Percentiles rank a stretch among this genome's conserved stretches.
These are phyloP conservation scores for Phrynosoma platyrhinos DNA, from an alignment of 2,113 vertebrate species.

Conservation along the genomic window DNA sequence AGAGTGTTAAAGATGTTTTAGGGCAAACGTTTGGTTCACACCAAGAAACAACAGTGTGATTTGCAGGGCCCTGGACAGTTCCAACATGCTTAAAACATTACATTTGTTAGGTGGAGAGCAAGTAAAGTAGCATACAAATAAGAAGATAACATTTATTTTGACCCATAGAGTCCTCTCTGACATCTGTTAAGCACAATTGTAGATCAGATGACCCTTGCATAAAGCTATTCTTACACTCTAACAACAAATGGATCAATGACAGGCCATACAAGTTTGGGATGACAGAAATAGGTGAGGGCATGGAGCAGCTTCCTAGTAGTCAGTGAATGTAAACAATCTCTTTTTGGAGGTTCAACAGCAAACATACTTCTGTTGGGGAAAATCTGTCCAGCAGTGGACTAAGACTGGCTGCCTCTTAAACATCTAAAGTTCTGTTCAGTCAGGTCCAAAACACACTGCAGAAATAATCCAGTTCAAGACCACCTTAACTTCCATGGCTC, in stretches of 20 bases:
- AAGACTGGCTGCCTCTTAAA: not conserved
- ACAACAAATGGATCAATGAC: not conserved
- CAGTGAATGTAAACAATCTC: not conserved
- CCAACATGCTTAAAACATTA: not conserved
- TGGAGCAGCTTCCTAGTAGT: not conserved
- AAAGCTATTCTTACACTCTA: not conserved
- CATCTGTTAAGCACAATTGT: not conserved
- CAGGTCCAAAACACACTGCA: no score
- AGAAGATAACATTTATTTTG: not conserved
- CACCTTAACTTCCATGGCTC: no score
- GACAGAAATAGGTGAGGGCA: not conserved
- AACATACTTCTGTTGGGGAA: not conserved
- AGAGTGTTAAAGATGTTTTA: not conserved
- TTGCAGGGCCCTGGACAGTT: not conserved
- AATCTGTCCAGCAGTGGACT: not conserved
- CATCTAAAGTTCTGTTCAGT: not conserved
- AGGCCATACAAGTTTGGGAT: not conserved
- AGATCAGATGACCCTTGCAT: not conserved
- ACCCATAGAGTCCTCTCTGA: not conserved
- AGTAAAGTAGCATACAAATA: not conserved
- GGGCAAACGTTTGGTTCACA: not conserved
- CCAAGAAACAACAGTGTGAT: not conserved
- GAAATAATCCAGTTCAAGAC: no score
- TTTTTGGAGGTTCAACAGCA: not conserved
- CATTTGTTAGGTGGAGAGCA: not conserved